Evolutionary conservation across 1,140 invertebrate genomes (phyloP), one percentile per base, ranked within the genome.

Genomic region (Octopus bimaculoides): DNA sequence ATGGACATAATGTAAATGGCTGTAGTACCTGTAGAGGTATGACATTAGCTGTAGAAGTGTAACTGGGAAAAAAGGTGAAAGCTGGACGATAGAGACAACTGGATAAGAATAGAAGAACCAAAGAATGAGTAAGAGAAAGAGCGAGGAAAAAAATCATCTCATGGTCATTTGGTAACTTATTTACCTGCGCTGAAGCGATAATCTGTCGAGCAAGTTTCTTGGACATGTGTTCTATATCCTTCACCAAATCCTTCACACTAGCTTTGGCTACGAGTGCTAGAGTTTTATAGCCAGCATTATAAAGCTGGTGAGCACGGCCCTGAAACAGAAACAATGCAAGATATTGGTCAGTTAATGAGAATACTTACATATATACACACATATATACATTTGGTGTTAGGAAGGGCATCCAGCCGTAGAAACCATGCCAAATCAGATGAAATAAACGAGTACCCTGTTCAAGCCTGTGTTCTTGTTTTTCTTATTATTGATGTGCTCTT

Each of bases 281-380:
- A 6, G 93, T 93, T 88, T 93, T 94, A 88, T 92, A 97, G 0
- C 96, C 96, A 41, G 95, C 95, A 83, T 93, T 93, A 87, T 93
- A 94, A 7, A 98, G 89, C 88, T 97, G 95, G 79, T 93, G 92
- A 0, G 97, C 97, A 82, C 96, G 92, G 79, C 93, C 94, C 93
- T 95, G 84, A 80, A 90, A 87, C 26, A 41, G 26, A 41, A 41
- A 79, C 55, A 77, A 14, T 12, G 20, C 69, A 75, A 9, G 54
- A 53, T 26, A 77, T 12, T 77, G 6, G 55, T 8, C 77, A 41
- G 8, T 74, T 54, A 55, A 9, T 10, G 41, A 52, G 41, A 53
- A 5, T 5, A 69, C 5, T 81, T 7, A 78, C 17, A 54, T 41
- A 41, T 41, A 41, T 2, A 41, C 26, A 41, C 26, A 41, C 26